A percentile compares a stretch with the other conserved stretches of the same genome.
These are phyloP conservation scores for Bettongia penicillata DNA, from an alignment of 2,113 vertebrate species.

Conservation along the genomic window DNA sequence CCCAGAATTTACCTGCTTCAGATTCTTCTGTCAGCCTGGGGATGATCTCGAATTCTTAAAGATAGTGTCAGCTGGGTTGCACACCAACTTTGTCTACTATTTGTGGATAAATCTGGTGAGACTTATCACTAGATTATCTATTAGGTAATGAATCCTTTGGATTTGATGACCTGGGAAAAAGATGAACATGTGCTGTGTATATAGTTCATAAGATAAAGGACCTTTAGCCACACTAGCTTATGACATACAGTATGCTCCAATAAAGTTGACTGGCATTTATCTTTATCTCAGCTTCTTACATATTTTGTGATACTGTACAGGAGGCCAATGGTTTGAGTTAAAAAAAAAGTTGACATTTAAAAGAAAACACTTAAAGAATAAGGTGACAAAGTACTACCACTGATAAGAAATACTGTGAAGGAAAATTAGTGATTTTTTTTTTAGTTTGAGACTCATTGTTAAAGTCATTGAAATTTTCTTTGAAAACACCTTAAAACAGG, in stretches of 20 bases:
- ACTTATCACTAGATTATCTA: neutral
- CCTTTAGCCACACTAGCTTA: neutral
- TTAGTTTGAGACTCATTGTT: neutral
- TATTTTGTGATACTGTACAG: neutral
- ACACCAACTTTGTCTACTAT: neutral
- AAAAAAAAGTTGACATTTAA: neutral
- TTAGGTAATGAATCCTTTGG: neutral
- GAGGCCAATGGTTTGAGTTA: neutral
- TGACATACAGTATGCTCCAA: neutral
- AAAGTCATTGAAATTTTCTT: neutral
- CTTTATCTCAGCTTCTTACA: neutral
- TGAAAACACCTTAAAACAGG: neutral
- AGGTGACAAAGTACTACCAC: neutral
- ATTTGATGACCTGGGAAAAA: neutral
- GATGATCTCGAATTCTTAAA: too few relatives aligned
- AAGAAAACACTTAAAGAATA: neutral
- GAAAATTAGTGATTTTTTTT: neutral
- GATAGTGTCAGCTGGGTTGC: too few relatives aligned
- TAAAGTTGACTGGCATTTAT: neutral
- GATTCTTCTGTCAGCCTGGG: neutral
- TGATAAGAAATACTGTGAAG: neutral
- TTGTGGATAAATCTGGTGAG: neutral
- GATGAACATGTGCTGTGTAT: neutral
- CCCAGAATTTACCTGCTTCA: neutral
- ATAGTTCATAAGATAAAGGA: neutral